Conservation (phyloP, 64 coral and sea anemone species). For the Hydrozoanthus tunicans region DNA sequence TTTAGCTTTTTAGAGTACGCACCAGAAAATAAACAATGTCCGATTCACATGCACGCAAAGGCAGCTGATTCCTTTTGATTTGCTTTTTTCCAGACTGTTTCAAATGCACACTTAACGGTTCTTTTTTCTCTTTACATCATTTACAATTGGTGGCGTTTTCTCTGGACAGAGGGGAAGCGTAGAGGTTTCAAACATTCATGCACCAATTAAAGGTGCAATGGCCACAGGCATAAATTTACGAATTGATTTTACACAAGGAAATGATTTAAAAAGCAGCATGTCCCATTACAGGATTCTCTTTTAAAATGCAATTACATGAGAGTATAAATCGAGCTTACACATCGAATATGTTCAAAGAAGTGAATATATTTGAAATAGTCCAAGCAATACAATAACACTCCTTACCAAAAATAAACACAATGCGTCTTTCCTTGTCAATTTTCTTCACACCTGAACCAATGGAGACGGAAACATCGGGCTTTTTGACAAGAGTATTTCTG, state of each 20-base stretch:
- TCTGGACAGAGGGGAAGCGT: too few relatives aligned
- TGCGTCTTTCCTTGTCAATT: slow-evolving; percentile 67
- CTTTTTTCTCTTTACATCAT: background rate
- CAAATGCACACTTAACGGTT: background rate
- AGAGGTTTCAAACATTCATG: too few relatives aligned
- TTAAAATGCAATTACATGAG: background rate
- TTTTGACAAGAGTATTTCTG: slow-evolving; percentile 81
- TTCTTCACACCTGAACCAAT: slow-evolving; percentile 88
- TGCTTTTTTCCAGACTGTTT: background rate
- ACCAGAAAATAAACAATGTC: background rate
- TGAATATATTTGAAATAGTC: background rate
- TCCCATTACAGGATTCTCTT: slow-evolving; percentile 29
- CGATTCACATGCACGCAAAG: background rate
- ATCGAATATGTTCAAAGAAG: background rate
- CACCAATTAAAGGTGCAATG: background rate
- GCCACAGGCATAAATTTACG: background rate
- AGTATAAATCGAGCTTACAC: background rate
- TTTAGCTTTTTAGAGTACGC: background rate
- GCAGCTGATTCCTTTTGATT: background rate
- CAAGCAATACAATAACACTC: background rate
- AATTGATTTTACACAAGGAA: background rate
- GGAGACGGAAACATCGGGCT: slow-evolving; percentile 69
- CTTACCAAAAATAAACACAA: slow-evolving; percentile 94
- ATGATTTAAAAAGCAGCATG: background rate
- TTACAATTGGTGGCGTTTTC: too few relatives aligned